These are phyloP conservation scores for Prorops nasuta DNA, from an alignment of 1,140 invertebrate species.

Conservation along the genomic window DNA sequence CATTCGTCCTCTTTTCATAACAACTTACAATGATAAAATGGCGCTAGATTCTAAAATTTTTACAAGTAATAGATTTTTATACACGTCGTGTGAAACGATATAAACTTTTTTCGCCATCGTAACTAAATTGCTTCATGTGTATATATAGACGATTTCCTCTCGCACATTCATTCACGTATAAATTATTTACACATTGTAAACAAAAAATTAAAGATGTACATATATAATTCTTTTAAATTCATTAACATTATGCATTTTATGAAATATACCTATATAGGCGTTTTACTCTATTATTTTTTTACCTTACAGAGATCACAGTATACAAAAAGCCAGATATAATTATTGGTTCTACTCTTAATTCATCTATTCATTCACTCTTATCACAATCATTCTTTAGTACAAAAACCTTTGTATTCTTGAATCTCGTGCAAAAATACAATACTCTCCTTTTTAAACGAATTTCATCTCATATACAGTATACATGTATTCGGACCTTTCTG, in stretches of 20 bases:
- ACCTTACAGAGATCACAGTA: conserved; percentile 56
- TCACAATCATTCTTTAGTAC: not conserved
- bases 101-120: conserved; percentile 22
- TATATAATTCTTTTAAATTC: conserved; percentile 12
- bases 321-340: conserved; percentile 54
- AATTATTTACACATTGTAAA: conserved; percentile 15
- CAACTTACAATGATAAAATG: conserved; percentile 54
- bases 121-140: too few relatives aligned
- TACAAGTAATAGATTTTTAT: conserved; percentile 50
- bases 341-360: conserved; percentile 35
- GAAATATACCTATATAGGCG: not conserved
- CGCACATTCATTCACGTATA: conserved; percentile 7
- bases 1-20: conserved; percentile 45
- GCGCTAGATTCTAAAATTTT: conserved; percentile 51
- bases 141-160: conserved; percentile 20
- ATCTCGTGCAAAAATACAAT: conserved; percentile 23
- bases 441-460: conserved; percentile 4
- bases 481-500: too few relatives aligned
- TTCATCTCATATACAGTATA: too few relatives aligned
- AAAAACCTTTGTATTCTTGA: conserved; percentile 15
- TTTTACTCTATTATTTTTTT: conserved; percentile 36
- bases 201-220: conserved; percentile 11
- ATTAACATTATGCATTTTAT: conserved; percentile 8
- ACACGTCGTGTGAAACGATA: conserved; percentile 34
- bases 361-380: conserved; percentile 9